These are phyloP conservation scores for Serripes groenlandicus DNA, from an alignment of 2,888 invertebrate genomes.

Conservation along the genomic window DNA sequence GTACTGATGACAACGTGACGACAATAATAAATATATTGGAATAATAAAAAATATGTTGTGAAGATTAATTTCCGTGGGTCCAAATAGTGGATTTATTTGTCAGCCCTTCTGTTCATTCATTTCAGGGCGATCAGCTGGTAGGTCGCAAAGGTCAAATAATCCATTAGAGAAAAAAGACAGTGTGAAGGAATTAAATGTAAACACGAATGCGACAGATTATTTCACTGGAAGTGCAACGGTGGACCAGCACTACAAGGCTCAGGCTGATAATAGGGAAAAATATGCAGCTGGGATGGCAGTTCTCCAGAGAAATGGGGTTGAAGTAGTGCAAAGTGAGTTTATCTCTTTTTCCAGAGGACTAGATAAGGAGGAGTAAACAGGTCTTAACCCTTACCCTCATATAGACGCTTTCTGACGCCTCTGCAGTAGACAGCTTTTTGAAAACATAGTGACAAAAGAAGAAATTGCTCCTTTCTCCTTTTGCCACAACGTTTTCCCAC, in stretches of 20 bases:
- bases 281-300: slow-evolving; percentile 82
- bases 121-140: slow-evolving; percentile 4
- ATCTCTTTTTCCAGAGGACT: too few species aligned
- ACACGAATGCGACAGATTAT: slow-evolving; percentile 75
- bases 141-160: neutral
- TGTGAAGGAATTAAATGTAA: slow-evolving; percentile 73
- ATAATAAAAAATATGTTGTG: neutral
- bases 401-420: too few species aligned
- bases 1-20: neutral
- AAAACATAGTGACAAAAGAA: too few species aligned
- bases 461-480: too few species aligned
- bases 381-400: too few species aligned
- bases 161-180: slow-evolving; percentile 1
- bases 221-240: slow-evolving; percentile 80
- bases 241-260: slow-evolving; percentile 81
- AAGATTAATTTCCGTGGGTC: neutral
- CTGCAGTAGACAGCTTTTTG: too few species aligned
- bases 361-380: too few species aligned
- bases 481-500: too few species aligned
- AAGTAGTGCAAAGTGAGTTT: slow-evolving; percentile 82
- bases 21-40: neutral
- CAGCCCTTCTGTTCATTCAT: too few species aligned
- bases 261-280: slow-evolving; percentile 76
- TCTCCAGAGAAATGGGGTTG: slow-evolving; percentile 79
- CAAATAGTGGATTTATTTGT: neutral